These are phyloP conservation scores for Zalophus californianus DNA, from an alignment of 2,797 vertebrate genomes.

Conservation along the genomic window DNA sequence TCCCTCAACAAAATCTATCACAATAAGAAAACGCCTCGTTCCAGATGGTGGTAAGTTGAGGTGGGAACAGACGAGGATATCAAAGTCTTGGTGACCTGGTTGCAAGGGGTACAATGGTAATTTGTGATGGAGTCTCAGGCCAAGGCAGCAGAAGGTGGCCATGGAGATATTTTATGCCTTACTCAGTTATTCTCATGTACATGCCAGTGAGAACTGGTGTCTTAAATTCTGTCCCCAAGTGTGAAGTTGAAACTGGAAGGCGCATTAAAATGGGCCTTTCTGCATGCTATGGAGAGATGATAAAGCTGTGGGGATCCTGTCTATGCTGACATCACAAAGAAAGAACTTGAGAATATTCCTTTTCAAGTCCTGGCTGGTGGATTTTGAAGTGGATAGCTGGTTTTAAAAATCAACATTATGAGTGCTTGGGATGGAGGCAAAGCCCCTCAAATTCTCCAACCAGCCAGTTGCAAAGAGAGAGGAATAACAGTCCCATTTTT, in stretches of 20 bases:
- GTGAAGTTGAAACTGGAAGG: not conserved
- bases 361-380: not conserved
- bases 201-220: not conserved
- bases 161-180: not conserved
- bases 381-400: constrained; percentile 11
- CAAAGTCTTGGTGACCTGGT: not conserved
- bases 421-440: not conserved
- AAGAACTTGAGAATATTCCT: not conserved
- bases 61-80: not conserved
- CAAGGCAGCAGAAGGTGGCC: not conserved
- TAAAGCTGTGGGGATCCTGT: not conserved
- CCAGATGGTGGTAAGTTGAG: not conserved
- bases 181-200: not conserved
- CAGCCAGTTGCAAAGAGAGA: not conserved
- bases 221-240: not conserved
- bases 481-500: not conserved
- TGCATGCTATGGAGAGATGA: not conserved
- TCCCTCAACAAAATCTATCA: not conserved
- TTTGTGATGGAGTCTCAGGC: not conserved
- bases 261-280: not conserved
- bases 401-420: not conserved
- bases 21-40: not conserved
- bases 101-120: not conserved
- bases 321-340: not conserved
- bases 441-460: constrained; percentile 31